Evolutionary conservation across 2,797 vertebrate genomes (phyloP).

Genomic region (Cetoscarus ocellatus): DNA sequence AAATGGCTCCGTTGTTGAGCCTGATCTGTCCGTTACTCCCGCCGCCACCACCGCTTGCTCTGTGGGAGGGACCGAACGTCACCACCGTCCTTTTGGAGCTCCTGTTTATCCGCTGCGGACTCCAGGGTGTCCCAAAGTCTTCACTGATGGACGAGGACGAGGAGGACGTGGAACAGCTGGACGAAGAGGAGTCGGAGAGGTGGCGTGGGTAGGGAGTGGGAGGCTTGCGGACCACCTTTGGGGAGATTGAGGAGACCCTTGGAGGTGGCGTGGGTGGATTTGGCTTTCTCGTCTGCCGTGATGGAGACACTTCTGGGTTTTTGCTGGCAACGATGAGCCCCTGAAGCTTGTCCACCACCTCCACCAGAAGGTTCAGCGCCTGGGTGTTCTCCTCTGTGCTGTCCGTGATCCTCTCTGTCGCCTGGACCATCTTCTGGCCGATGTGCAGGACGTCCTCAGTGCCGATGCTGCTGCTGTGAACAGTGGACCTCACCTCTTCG

Average conservation of each 20-base stretch:
- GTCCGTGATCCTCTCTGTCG: conserved; percentile 66
- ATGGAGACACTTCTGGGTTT: background rate
- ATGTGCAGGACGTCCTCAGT: conserved; percentile 55
- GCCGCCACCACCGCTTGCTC: background rate
- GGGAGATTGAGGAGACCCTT: conserved; percentile 52
- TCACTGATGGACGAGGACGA: conserved; percentile 50
- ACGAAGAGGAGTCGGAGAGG: conserved; percentile 29
- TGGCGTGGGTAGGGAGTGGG: conserved; percentile 20
- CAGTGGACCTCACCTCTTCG: conserved; percentile 62
- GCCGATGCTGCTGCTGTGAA: conserved; percentile 60
- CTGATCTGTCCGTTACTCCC: conserved; percentile 29
- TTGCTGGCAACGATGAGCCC: conserved; percentile 67
- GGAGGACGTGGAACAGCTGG: conserved; percentile 57
- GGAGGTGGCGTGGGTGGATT: conserved; percentile 40
- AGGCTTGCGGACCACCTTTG: conserved; percentile 34
- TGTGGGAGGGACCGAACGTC: background rate
- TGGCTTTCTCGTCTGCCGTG: background rate
- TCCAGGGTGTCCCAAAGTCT: background rate
- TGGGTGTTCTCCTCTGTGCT: conserved; percentile 73
- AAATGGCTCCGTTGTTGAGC: conserved; percentile 51
- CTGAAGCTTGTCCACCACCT: conserved; percentile 82
- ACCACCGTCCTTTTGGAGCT: conserved; percentile 7
- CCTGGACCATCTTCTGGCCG: conserved; percentile 66
- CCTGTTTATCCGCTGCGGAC: background rate
- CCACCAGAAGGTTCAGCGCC: conserved; percentile 72